phyloP scores from a whole-genome alignment of 2,888 invertebrate genomes.

The Epiblema foenella region DNA sequence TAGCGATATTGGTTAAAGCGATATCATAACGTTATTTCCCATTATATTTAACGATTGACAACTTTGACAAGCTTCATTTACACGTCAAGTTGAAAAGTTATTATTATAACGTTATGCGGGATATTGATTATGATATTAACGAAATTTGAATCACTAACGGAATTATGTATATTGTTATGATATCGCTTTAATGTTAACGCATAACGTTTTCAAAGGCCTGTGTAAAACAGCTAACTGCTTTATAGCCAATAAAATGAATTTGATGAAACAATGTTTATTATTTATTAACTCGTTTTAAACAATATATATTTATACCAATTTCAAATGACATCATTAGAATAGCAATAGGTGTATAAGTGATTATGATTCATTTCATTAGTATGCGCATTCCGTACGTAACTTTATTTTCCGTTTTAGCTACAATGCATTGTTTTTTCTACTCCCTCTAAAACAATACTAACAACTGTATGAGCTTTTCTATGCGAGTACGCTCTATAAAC shows the following conservation, averaged over 20 bases:
- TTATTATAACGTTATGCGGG: too few species aligned
- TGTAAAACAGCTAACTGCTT: conserved; percentile 5
- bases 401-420: conserved; percentile 60
- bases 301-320: background rate
- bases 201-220: too few species aligned
- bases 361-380: conserved; percentile 50
- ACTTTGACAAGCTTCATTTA: too few species aligned
- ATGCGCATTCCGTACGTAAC: conserved; percentile 57
- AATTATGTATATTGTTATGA: too few species aligned
- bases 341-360: conserved; percentile 35
- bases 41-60: too few species aligned
- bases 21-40: too few species aligned
- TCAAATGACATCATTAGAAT: background rate
- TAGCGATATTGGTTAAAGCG: too few species aligned
- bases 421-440: conserved; percentile 65
- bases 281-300: background rate
- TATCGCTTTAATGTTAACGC: too few species aligned
- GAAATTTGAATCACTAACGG: too few species aligned
- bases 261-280: conserved; percentile 20
- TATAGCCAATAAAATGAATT: conserved; percentile 25
- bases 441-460: conserved; percentile 68
- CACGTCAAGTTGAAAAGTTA: too few species aligned
- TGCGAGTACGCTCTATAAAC: conserved; percentile 79
- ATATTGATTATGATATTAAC: too few species aligned
- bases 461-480: conserved; percentile 75